A percentile compares a stretch with the other conserved stretches of the same genome.
These are phyloP conservation scores for Stomorhina lunata DNA, from an alignment of 2,888 invertebrate species.

Conservation along the genomic window DNA sequence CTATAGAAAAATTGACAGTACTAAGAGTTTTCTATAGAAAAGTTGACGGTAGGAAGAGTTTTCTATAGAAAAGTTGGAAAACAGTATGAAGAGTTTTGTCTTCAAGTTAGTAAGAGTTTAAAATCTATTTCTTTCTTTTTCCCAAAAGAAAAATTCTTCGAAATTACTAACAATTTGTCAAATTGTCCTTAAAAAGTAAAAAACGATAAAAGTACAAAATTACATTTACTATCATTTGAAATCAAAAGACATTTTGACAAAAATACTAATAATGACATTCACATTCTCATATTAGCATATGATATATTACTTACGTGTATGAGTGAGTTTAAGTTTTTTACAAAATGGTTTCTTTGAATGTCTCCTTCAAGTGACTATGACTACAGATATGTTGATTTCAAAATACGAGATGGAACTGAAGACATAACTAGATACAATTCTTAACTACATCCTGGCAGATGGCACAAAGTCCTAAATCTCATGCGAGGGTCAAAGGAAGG, in stretches of 20 bases:
- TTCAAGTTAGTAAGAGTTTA: no score
- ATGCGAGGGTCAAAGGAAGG: no score
- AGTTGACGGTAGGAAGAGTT: no score
- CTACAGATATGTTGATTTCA: slow-evolving; percentile 27
- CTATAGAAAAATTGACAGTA: no score
- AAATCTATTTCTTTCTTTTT: not conserved
- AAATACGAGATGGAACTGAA: not conserved
- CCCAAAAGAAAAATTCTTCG: no score
- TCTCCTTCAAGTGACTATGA: slow-evolving; percentile 23
- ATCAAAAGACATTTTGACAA: slow-evolving; percentile 6
- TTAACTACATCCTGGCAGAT: slow-evolving; percentile 15
- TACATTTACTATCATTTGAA: not conserved
- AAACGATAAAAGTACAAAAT: not conserved
- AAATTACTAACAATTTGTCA: no score
- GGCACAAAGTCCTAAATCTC: not conserved
- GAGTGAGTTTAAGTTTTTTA: no score
- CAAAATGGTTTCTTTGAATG: slow-evolving; percentile 31
- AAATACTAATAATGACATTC: not conserved
- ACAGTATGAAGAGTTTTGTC: no score
- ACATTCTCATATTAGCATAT: no score
- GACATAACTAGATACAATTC: not conserved
- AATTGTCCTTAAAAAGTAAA: not conserved
- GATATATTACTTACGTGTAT: not conserved
- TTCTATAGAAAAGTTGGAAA: no score
- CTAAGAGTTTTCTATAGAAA: no score